Base-by-base conservation (phyloP, 2,113 vertebrate genomes). In the Muscicapa adusta region DNA sequence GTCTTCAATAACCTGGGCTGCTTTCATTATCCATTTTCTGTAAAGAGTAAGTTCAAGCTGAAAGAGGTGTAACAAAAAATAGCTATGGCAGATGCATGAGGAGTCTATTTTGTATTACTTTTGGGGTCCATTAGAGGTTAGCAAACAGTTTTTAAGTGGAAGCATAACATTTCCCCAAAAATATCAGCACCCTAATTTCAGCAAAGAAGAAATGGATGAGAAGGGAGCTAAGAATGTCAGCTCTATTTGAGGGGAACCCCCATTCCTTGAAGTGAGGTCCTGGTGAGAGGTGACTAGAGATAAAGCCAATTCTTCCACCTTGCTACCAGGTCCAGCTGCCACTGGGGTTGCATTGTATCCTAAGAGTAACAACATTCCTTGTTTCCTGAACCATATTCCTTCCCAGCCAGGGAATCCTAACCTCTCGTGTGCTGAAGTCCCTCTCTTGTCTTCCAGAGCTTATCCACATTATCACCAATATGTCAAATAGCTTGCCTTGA, bases 221-320 rank as follows among this genome's bases (percentile, higher is more conserved):
- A 91, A 84, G 12, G 22, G 13, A 82, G 10, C 10, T 66, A 57
- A 31, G 29, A 78, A 85, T 47, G 19, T 3, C 43, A 87, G 19
- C 17, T 9, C 10, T 63, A 7, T 3, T 5, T 70, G 9, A 1
- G 7, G 10, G 10, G 3, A 4, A 13, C 0, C 2, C 3, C 8
- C 6, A 8, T 7, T 38, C 17, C 9, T 56, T 42, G 58, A 73
- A 56, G 4, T 38, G 53, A 83, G 14, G 8, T 76, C 8, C 31
- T 1, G 20, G 10, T 43, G 25, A 45, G 42, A 70, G 20, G 9
- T 62, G 7, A 28, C 8, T 2, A 2, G 15, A 43, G 22, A 3
- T 33, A 28, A 58, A 40, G 28, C 1, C 31, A 89, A 12, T 38
- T 51, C 23, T 26, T 62, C 34, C 38, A 36, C 28, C 25, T 53